These are phyloP conservation scores for Nyctibius grandis DNA, from an alignment of 2,797 vertebrate species.

Conservation along the genomic window DNA sequence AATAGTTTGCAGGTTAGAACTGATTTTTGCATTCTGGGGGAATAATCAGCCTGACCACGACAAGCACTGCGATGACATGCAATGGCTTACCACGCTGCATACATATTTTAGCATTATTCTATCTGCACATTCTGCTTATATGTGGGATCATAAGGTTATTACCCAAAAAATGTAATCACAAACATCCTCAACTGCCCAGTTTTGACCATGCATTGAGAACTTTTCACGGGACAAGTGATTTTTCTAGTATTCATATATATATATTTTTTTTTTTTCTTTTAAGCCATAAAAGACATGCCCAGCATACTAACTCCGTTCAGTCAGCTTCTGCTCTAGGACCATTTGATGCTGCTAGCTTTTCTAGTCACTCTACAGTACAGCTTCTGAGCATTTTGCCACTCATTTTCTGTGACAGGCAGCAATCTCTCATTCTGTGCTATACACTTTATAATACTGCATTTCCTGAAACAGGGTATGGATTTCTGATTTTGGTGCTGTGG, in stretches of 20 bases:
- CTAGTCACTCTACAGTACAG: neutral
- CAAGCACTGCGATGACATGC: neutral
- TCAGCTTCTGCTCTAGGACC: neutral
- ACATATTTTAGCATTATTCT: neutral
- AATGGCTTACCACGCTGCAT: neutral
- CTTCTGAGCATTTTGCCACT: neutral
- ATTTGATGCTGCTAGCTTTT: neutral
- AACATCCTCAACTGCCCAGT: neutral
- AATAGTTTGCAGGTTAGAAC: conserved; percentile 16
- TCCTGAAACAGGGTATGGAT: neutral
- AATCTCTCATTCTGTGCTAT: neutral
- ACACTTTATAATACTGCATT: neutral
- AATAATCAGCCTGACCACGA: neutral
- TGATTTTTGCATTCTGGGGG: conserved; percentile 21
- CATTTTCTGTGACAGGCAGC: neutral
- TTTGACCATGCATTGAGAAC: neutral
- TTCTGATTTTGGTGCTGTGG: neutral
- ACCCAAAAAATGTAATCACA: neutral
- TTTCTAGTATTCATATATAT: neutral
- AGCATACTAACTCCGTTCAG: too few species aligned
- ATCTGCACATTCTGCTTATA: neutral
- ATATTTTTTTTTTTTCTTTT: neutral
- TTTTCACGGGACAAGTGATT: neutral
- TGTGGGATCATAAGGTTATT: neutral
- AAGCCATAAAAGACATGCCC: neutral